phyloP scores from a whole-genome alignment of 2,888 invertebrate species.

The Sympetrum striolatum region DNA sequence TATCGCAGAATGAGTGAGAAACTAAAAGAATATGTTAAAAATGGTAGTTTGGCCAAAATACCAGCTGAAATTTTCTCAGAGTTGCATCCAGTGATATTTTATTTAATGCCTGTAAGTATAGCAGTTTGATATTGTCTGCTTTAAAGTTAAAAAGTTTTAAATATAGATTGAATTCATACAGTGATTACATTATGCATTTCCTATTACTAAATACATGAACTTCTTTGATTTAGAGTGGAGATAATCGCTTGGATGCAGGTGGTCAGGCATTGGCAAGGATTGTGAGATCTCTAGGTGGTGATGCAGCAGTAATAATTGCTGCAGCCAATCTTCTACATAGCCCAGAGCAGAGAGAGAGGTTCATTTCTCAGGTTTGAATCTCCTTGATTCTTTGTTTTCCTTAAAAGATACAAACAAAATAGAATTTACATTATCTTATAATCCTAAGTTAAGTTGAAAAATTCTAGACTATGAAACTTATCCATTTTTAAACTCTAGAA shows the following conservation, averaged over 20 bases:
- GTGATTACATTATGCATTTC: too few relatives aligned
- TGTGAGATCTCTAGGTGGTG: background rate
- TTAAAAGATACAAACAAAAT: too few relatives aligned
- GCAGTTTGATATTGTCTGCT: background rate
- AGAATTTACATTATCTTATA: too few relatives aligned
- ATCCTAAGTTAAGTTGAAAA: too few relatives aligned
- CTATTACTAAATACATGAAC: too few relatives aligned
- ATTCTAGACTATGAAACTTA: too few relatives aligned
- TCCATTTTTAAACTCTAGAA: too few relatives aligned
- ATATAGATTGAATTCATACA: too few relatives aligned
- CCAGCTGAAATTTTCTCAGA: background rate
- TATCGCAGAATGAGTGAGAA: background rate
- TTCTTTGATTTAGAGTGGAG: background rate
- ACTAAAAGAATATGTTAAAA: background rate
- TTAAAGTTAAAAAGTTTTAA: too few relatives aligned
- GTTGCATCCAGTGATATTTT: conserved; percentile 7
- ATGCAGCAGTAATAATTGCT: background rate
- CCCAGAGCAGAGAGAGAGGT: background rate
- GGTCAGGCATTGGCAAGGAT: background rate
- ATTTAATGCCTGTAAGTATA: conserved; percentile 1
- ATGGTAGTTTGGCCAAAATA: background rate
- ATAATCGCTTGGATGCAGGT: background rate
- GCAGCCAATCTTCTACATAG: background rate
- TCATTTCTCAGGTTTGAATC: background rate
- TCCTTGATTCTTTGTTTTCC: too few relatives aligned